phyloP scores from a whole-genome alignment of 1,140 invertebrate genomes.

The Choristoneura fumiferana region DNA sequence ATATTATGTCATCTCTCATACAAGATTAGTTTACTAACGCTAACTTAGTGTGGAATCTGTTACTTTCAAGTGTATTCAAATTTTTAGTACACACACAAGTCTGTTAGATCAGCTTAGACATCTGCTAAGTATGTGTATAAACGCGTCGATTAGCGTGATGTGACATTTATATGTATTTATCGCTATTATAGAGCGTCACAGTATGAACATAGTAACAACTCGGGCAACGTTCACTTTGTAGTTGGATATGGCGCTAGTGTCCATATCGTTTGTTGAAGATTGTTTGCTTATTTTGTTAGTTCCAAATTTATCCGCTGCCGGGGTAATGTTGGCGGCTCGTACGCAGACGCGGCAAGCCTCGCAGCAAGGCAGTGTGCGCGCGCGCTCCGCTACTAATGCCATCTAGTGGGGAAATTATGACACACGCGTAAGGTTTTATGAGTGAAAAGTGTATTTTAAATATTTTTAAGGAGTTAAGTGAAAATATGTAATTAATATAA shows the following conservation, averaged over 20 bases:
- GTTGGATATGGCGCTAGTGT: not conserved
- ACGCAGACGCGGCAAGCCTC: not conserved
- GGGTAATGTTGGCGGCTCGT: not conserved
- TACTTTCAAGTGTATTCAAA: too few species aligned
- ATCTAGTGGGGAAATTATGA: conserved; percentile 16
- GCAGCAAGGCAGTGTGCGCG: not conserved
- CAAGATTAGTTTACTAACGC: too few species aligned
- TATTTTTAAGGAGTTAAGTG: not conserved
- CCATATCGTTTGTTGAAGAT: not conserved
- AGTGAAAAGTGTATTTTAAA: not conserved
- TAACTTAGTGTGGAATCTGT: too few species aligned
- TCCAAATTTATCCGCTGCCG: not conserved
- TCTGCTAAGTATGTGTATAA: too few species aligned
- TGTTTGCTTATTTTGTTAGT: not conserved
- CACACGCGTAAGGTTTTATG: not conserved
- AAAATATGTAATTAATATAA: not conserved
- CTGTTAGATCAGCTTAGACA: too few species aligned
- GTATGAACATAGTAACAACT: too few species aligned
- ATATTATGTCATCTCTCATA: too few species aligned
- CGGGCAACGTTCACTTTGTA: not conserved
- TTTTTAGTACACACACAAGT: too few species aligned
- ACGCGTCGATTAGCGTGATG: too few species aligned
- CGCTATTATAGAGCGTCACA: too few species aligned
- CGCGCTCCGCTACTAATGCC: conserved; percentile 4
- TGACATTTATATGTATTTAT: too few species aligned